A percentile compares a stretch with the other conserved stretches of the same genome.
These are phyloP conservation scores for Agrotis segetum DNA, from an alignment of 2,888 invertebrate species.

Conservation along the genomic window DNA sequence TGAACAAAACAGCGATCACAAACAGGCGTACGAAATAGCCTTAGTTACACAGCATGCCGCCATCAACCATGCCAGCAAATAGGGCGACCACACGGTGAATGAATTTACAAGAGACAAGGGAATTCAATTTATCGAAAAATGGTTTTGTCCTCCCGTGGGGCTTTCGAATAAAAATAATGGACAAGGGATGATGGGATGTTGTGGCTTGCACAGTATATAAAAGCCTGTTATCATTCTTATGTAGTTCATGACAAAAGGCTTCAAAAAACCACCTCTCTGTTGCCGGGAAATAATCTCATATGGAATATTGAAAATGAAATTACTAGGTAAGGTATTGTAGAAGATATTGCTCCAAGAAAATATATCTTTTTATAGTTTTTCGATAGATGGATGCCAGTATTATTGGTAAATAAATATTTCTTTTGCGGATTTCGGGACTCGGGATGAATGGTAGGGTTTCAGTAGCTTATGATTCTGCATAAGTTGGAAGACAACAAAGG, in stretches of 20 bases:
- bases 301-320: slow-evolving; percentile 63
- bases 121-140: slow-evolving; percentile 75
- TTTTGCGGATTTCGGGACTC: slow-evolving; percentile 36
- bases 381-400: slow-evolving; percentile 53
- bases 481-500: slow-evolving; percentile 42
- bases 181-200: slow-evolving; percentile 55
- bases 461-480: slow-evolving; percentile 49
- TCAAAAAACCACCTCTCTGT: slow-evolving; percentile 25
- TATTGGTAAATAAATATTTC: slow-evolving; percentile 61
- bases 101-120: slow-evolving; percentile 70
- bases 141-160: slow-evolving; percentile 61
- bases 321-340: slow-evolving; percentile 49
- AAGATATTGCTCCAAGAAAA: slow-evolving; percentile 52
- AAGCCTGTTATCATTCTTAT: slow-evolving; percentile 49
- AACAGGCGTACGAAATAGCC: slow-evolving; percentile 28
- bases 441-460: slow-evolving; percentile 31
- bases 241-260: slow-evolving; percentile 44
- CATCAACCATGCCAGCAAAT: slow-evolving; percentile 59
- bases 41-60: slow-evolving; percentile 42
- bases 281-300: slow-evolving; percentile 51
- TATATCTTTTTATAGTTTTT: slow-evolving; percentile 60
- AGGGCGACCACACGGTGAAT: slow-evolving; percentile 67
- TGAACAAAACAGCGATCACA: slow-evolving; percentile 24
- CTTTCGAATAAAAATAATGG: slow-evolving; percentile 71
- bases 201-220: slow-evolving; percentile 54